Percentiles rank a stretch among this genome's conserved stretches.
These are phyloP conservation scores for Tadarida brasiliensis DNA, from an alignment of 2,797 vertebrate genomes.

Conservation along the genomic window DNA sequence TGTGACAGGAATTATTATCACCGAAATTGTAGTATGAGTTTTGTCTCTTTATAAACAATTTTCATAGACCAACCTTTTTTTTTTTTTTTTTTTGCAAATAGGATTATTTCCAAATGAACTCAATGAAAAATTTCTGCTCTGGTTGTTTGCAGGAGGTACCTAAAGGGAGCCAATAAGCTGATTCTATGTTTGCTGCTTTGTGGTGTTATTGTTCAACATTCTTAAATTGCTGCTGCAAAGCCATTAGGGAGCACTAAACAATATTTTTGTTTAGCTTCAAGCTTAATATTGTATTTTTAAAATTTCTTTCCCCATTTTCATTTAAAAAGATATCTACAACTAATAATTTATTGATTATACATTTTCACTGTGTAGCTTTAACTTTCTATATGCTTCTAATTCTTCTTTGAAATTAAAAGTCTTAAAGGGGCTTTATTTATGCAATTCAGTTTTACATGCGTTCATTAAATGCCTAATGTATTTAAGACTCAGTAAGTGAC, in stretches of 20 bases:
- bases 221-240: constrained; percentile 10
- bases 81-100: constrained; percentile 38
- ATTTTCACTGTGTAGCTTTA: constrained; percentile 29
- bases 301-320: constrained; percentile 17
- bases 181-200: constrained; percentile 54
- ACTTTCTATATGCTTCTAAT: constrained; percentile 49
- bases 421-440: background rate
- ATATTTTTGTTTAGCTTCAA: constrained; percentile 72
- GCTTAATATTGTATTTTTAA: constrained; percentile 53
- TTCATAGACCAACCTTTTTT: constrained; percentile 37
- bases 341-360: constrained; percentile 36
- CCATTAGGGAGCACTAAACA: constrained; percentile 79
- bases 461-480: constrained; percentile 19
- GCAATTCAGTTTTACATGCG: background rate
- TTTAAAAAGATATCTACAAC: constrained; percentile 52
- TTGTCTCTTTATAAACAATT: constrained; percentile 51
- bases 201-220: constrained; percentile 44
- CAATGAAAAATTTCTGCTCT: background rate
- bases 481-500: background rate
- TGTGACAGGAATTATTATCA: constrained; percentile 42
- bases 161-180: background rate
- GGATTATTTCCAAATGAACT: constrained; percentile 49
- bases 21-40: constrained; percentile 31
- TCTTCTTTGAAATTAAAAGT: constrained; percentile 56
- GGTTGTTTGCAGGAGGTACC: background rate